Conservation (phyloP, 2,797 vertebrate genomes). For the Lagodon rhomboides region DNA sequence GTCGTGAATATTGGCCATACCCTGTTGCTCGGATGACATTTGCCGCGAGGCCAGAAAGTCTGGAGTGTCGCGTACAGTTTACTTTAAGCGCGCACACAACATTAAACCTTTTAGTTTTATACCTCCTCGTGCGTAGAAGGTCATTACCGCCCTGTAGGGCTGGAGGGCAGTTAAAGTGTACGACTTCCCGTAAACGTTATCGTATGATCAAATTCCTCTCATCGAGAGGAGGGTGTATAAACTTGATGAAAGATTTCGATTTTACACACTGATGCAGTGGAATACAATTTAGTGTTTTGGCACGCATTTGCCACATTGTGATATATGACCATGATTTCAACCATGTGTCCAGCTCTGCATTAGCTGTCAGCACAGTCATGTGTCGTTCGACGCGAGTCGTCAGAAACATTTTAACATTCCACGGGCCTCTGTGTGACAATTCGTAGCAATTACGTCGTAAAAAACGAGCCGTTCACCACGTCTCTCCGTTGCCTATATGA, state of each 20-base stretch:
- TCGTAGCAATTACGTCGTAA: too few relatives aligned
- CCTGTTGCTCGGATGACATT: not conserved
- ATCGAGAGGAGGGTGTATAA: too few relatives aligned
- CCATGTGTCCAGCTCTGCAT: not conserved
- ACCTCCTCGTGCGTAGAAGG: too few relatives aligned
- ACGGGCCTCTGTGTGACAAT: too few relatives aligned
- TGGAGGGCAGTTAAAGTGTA: not conserved
- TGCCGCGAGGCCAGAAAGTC: not conserved
- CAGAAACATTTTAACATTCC: not conserved
- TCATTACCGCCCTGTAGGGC: not conserved
- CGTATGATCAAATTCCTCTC: not conserved
- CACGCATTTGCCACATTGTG: not conserved
- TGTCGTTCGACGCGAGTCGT: not conserved
- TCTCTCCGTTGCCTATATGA: too few relatives aligned
- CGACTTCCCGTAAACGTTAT: not conserved
- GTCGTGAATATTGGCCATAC: constrained; percentile 5
- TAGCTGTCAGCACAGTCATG: not conserved
- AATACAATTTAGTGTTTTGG: not conserved
- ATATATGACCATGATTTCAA: not conserved
- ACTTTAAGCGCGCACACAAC: not conserved
- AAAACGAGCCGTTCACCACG: too few relatives aligned
- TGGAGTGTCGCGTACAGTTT: not conserved
- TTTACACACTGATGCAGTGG: too few relatives aligned
- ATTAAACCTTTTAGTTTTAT: not conserved
- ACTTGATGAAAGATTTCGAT: too few relatives aligned